Evolutionary conservation across 1,140 invertebrate species (phyloP).

Genomic region (Scaptomyza graminum): DNA sequence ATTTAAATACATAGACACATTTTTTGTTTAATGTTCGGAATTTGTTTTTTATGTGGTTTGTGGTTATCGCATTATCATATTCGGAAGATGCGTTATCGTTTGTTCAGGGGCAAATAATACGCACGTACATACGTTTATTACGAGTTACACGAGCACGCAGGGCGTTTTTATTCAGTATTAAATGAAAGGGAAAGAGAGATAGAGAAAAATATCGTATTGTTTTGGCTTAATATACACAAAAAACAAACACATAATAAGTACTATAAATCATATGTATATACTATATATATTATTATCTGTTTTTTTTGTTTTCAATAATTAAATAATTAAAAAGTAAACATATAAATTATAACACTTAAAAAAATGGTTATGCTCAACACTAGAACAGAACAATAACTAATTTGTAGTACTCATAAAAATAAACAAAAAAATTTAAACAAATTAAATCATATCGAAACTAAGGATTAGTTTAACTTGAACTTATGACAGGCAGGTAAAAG

Average conservation of each 20-base stretch:
- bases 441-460: constrained; percentile 23
- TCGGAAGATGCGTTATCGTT: constrained; percentile 10
- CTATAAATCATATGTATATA: constrained; percentile 20
- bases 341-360: background rate
- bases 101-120: constrained; percentile 30
- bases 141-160: constrained; percentile 58
- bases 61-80: background rate
- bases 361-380: background rate
- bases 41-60: background rate
- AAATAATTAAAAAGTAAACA: constrained; percentile 1
- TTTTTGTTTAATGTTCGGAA: constrained; percentile 12
- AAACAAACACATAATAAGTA: constrained; percentile 51
- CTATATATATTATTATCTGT: background rate
- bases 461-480: constrained; percentile 29
- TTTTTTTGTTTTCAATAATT: constrained; percentile 7
- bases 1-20: background rate
- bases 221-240: constrained; percentile 76
- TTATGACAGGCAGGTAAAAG: constrained; percentile 42
- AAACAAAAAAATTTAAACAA: background rate
- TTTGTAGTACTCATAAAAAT: background rate
- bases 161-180: constrained; percentile 49
- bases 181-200: constrained; percentile 81
- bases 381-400: background rate
- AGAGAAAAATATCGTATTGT: constrained; percentile 81
- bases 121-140: constrained; percentile 23